phyloP scores from a whole-genome alignment of 2,113 vertebrate genomes.

The Chaetorhynchus papuensis region DNA sequence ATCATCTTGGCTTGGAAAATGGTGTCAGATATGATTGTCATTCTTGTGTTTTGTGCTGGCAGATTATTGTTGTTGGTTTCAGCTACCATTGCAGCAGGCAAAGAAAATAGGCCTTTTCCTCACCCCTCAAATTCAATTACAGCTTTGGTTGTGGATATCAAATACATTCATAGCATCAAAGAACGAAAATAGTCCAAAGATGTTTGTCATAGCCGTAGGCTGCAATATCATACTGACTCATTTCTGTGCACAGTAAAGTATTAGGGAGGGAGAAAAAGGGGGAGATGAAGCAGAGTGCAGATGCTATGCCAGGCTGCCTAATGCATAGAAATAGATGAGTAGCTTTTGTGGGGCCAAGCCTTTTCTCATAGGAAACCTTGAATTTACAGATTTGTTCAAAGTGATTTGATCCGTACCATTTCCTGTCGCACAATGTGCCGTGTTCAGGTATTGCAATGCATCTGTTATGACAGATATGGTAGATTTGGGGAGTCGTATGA shows the following conservation, averaged over 20 bases:
- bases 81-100: not conserved
- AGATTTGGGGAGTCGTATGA: not conserved
- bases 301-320: not conserved
- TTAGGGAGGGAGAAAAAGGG: not conserved
- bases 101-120: constrained; percentile 24
- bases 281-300: not conserved
- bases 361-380: constrained; percentile 20
- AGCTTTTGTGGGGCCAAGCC: not conserved
- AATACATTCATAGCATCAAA: constrained; percentile 12
- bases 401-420: constrained; percentile 19
- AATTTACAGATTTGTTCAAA: constrained; percentile 25
- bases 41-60: not conserved
- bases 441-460: not conserved
- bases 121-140: constrained; percentile 33
- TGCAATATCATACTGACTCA: constrained; percentile 30
- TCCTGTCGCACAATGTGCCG: not conserved
- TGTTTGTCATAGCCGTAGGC: constrained; percentile 31
- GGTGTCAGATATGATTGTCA: not conserved
- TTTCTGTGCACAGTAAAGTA: not conserved
- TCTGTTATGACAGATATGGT: not conserved
- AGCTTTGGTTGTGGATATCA: constrained; percentile 12
- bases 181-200: not conserved
- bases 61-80: not conserved
- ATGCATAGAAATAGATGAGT: not conserved
- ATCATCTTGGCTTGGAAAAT: constrained; percentile 17